Percentiles rank a stretch among this genome's conserved stretches.
These are phyloP conservation scores for Salvelinus namaycush DNA, from an alignment of 2,113 vertebrate genomes.

Conservation along the genomic window DNA sequence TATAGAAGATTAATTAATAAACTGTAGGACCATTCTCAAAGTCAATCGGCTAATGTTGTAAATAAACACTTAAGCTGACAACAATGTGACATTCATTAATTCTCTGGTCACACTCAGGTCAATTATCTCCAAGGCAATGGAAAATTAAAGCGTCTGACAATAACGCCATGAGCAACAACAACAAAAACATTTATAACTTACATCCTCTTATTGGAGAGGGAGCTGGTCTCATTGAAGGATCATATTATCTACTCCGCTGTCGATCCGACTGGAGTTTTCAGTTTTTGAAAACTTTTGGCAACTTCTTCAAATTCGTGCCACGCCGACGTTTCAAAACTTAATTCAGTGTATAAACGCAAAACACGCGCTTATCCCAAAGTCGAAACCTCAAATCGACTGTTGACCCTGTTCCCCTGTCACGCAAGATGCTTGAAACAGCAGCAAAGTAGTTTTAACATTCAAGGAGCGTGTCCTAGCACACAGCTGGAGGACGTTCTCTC, in stretches of 20 bases:
- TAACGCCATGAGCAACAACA: no score
- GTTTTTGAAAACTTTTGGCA: constrained; percentile 19
- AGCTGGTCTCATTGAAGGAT: constrained; percentile 50
- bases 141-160: neutral
- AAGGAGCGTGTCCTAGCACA: neutral
- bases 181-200: constrained; percentile 50
- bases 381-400: neutral
- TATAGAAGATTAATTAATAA: no score
- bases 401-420: constrained; percentile 25
- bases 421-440: constrained; percentile 28
- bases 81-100: no score
- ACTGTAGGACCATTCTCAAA: no score
- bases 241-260: constrained; percentile 44
- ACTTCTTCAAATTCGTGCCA: constrained; percentile 1
- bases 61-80: no score
- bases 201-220: constrained; percentile 67
- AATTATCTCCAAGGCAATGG: neutral
- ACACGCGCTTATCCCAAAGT: neutral
- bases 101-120: no score
- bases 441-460: constrained; percentile 14
- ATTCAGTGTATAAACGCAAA: neutral
- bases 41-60: no score
- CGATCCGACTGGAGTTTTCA: constrained; percentile 19
- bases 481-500: constrained; percentile 34
- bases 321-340: constrained; percentile 1